Conservation (phyloP, 2,888 invertebrate genomes). For the Silvanus unidentatus region DNA sequence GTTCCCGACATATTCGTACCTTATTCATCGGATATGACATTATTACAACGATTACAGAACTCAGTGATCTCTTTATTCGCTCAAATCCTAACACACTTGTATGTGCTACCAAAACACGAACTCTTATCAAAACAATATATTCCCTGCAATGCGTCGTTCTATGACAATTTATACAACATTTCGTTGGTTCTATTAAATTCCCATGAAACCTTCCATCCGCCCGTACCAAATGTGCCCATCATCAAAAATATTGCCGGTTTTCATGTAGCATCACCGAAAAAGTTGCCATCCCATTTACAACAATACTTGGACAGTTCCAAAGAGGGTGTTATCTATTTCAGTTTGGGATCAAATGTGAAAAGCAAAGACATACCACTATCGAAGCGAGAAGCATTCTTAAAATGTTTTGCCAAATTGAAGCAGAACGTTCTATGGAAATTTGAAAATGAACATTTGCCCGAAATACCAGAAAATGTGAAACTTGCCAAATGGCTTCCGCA, state of each 20-base stretch:
- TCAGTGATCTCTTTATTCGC: constrained; percentile 31
- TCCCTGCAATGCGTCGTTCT: constrained; percentile 22
- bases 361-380: constrained; percentile 50
- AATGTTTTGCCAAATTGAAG: constrained; percentile 54
- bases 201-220: constrained; percentile 49
- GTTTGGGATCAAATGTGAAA: constrained; percentile 56
- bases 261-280: constrained; percentile 39
- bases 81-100: constrained; percentile 17
- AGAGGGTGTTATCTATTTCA: constrained; percentile 50
- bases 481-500: constrained; percentile 64
- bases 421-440: constrained; percentile 66
- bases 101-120: constrained; percentile 23
- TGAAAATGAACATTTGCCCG: constrained; percentile 53
- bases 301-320: constrained; percentile 23
- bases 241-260: constrained; percentile 54
- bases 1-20: constrained; percentile 47
- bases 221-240: constrained; percentile 51
- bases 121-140: constrained; percentile 22
- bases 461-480: constrained; percentile 53
- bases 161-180: constrained; percentile 27
- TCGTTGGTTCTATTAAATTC: constrained; percentile 35
- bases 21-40: constrained; percentile 48
- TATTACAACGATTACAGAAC: constrained; percentile 51
- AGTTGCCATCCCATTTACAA: constrained; percentile 39
- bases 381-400: constrained; percentile 50